Conservation (phyloP, 2,113 vertebrate species). For the Pantherophis guttatus region DNA sequence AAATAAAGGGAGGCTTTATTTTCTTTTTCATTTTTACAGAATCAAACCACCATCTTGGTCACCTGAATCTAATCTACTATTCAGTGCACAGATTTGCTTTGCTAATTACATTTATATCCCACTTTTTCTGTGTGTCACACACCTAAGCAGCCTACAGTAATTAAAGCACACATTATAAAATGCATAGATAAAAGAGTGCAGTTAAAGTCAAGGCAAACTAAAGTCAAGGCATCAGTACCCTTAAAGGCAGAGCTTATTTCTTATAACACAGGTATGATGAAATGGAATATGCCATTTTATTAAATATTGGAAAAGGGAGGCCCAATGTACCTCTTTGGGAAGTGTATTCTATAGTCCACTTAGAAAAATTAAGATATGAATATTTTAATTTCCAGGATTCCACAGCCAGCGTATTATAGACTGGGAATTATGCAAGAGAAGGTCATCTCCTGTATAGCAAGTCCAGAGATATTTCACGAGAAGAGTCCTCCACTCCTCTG, state of each 20-base stretch:
- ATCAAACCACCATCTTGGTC: no score
- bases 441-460: background rate
- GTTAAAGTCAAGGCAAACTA: background rate
- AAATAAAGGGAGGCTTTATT: no score
- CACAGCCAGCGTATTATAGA: background rate
- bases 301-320: background rate
- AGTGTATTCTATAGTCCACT: background rate
- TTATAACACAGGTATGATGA: background rate
- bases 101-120: no score
- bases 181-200: background rate
- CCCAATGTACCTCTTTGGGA: background rate
- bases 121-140: no score
- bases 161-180: background rate
- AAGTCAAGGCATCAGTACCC: background rate
- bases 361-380: background rate
- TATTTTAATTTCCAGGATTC: background rate
- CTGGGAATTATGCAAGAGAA: background rate
- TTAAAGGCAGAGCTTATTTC: background rate
- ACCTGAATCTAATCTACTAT: no score
- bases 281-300: background rate
- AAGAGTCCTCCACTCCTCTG: no score
- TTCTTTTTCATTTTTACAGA: no score
- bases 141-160: background rate
- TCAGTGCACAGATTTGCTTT: no score
- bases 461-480: no score